Conservation (phyloP, 2,113 vertebrate species). For the Anoplopoma fimbria region DNA sequence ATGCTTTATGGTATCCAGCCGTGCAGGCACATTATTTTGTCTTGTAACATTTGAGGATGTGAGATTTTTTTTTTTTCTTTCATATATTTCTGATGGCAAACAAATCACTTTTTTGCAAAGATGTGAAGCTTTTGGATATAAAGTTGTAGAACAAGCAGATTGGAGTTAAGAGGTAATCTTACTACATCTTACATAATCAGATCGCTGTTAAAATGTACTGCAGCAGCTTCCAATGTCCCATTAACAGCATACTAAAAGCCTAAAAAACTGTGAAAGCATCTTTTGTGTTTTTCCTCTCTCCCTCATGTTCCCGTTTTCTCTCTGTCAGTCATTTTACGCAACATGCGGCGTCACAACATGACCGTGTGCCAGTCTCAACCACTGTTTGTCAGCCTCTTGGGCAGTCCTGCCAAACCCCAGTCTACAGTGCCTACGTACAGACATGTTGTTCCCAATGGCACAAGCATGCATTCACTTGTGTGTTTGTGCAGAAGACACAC, state of each 20-base stretch:
- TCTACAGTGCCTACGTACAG: conserved; percentile 9
- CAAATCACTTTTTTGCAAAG: neutral
- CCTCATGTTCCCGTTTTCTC: conserved; percentile 55
- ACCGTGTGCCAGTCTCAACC: conserved; percentile 60
- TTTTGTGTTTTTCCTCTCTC: conserved; percentile 52
- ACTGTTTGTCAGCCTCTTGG: conserved; percentile 20
- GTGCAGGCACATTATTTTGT: neutral
- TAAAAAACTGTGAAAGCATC: conserved; percentile 65
- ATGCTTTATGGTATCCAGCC: neutral
- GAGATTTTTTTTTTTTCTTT: neutral
- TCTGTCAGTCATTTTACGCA: conserved; percentile 54
- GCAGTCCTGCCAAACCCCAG: conserved; percentile 54
- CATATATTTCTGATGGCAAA: neutral
- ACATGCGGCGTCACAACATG: conserved; percentile 53
- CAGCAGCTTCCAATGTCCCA: conserved; percentile 3
- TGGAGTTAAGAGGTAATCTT: neutral
- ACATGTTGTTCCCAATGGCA: conserved; percentile 26
- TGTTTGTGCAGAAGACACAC: conserved; percentile 21
- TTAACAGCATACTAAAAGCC: conserved; percentile 14
- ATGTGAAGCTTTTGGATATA: neutral
- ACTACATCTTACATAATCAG: conserved; percentile 11
- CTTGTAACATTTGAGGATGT: neutral
- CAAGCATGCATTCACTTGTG: conserved; percentile 42
- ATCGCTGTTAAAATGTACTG: conserved; percentile 8
- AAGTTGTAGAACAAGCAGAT: neutral